Base-by-base conservation (phyloP, 1,140 invertebrate genomes). In the Polyergus mexicanus region DNA sequence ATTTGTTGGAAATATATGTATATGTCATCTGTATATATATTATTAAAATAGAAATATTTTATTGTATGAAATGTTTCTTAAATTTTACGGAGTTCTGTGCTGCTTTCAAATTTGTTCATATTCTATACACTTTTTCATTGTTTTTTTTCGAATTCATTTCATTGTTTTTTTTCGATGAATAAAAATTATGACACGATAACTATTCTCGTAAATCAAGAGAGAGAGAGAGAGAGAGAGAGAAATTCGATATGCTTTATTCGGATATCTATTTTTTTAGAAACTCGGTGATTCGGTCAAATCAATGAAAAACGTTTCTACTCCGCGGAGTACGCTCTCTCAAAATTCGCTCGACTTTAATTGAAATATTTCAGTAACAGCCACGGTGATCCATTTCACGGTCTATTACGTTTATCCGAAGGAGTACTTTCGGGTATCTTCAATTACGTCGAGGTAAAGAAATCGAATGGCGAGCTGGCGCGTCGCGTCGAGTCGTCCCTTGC, bases 391-490 rank as follows among this genome's bases (percentile, higher is more conserved):
- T 83, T 83, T 83, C 78, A 74, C 28, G 78, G 78, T 83, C 78
- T 83, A 83, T 83, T 83, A 83, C 78, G 68, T 74, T 83, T 68
- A 83, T 83, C 56, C 68, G 78, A 41, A 74, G 72, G 78, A 83
- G 72, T 84, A 66, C 60, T 84, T 84, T 84, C 81, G 81, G 72
- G 35, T 84, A 84, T 77, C 71, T 84, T 84, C 81, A 84, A 84
- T 75, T 84, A 77, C 81, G 81, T 84, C 71, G 60, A 77, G 25
- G 81, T 84, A 77, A 75, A 84, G 72, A 60, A 77, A 84, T 84
- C 81, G 81, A 84, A 83, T 62, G 78, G 71, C 72, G 58, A 84
- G 44, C 81, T 28, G 81, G 25, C 76, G 76, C 28, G 38, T 83
- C 74, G 44, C 41, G 25, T 75, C 74, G 44, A 28, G 25, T 75